Conservation (phyloP, 2,797 vertebrate genomes). For the Dermochelys coriacea region DNA sequence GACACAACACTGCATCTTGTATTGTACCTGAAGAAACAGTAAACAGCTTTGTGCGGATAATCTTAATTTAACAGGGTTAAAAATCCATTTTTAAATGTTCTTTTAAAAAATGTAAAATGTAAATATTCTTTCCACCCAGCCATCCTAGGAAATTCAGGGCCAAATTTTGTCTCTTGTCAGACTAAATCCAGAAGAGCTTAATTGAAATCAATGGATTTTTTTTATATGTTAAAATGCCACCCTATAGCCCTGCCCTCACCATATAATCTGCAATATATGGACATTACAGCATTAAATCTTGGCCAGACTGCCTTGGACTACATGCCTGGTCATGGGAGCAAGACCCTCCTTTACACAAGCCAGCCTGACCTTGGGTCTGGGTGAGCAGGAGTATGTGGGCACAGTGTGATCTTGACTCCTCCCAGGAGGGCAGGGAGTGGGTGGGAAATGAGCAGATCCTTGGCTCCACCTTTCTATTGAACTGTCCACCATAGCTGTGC, state of each 20-base stretch:
- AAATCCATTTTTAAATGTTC: neutral
- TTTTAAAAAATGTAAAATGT: neutral
- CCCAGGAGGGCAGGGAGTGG: rapidly evolving
- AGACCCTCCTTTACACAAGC: neutral
- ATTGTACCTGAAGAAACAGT: neutral
- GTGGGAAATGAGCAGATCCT: neutral
- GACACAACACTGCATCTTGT: neutral
- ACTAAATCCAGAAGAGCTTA: neutral
- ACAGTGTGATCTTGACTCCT: neutral
- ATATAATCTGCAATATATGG: neutral
- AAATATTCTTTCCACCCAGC: neutral
- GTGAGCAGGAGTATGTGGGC: neutral
- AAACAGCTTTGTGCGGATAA: neutral
- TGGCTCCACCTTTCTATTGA: neutral
- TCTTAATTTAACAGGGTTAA: neutral
- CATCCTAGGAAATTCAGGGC: neutral
- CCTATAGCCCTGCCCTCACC: neutral
- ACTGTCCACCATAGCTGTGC: neutral
- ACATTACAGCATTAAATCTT: neutral
- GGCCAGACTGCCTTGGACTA: neutral
- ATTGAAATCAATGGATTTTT: neutral
- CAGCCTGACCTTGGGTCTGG: neutral
- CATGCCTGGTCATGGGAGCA: neutral
- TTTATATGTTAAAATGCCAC: neutral
- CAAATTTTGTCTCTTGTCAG: neutral